Conservation (phyloP, 2,797 vertebrate species). For the Lacerta bilineata region DNA sequence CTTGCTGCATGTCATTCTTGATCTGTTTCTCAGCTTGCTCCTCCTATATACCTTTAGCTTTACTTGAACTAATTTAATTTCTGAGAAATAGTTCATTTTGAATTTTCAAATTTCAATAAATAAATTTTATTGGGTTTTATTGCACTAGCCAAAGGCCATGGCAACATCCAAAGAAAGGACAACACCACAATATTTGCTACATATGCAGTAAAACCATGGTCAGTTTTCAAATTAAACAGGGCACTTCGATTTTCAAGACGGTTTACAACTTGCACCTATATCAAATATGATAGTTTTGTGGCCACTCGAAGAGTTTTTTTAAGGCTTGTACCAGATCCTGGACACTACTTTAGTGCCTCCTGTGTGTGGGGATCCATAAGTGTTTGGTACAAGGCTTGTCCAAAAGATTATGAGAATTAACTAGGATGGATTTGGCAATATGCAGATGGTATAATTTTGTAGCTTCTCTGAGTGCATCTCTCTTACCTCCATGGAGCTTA, state of each 20-base stretch:
- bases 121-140: no score
- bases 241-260: not conserved
- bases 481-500: not conserved
- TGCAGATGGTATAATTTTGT: conserved; percentile 2
- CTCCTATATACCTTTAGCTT: not conserved
- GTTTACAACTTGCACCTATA: not conserved
- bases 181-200: no score
- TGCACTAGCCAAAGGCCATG: no score
- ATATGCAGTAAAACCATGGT: no score
- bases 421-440: not conserved
- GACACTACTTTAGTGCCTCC: not conserved
- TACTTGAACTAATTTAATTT: not conserved
- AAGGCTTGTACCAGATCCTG: not conserved
- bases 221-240: not conserved
- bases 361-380: not conserved
- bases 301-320: not conserved
- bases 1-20: not conserved
- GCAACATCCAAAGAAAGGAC: no score
- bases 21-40: not conserved
- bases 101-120: not conserved
- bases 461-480: rapidly evolving
- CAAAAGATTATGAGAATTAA: not conserved
- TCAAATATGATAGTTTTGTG: not conserved
- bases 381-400: not conserved
- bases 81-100: not conserved